Evolutionary conservation across 2,113 vertebrate genomes (phyloP).

Genomic region (Trematocara nigrifrons): DNA sequence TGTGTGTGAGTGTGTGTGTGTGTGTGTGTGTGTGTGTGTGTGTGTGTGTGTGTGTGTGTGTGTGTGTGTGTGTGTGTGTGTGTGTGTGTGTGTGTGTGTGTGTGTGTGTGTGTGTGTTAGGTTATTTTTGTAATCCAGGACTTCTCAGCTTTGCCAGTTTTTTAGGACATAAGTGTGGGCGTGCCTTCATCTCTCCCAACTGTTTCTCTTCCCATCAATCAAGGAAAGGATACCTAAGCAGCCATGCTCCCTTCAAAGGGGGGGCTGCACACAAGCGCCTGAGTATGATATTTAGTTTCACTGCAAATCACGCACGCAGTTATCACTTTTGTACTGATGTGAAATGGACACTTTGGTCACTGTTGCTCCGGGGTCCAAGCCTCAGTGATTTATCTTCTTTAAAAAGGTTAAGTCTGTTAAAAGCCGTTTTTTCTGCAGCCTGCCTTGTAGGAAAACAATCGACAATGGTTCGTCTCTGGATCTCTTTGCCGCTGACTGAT

Average conservation of each 20-base stretch:
- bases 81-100: background rate
- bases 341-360: conserved; percentile 56
- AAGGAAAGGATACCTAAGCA: conserved; percentile 50
- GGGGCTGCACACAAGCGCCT: background rate
- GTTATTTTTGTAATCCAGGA: background rate
- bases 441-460: conserved; percentile 8
- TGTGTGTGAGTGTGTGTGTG: too few relatives aligned
- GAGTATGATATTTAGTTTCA: conserved; percentile 52
- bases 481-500: conserved; percentile 52
- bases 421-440: conserved; percentile 27
- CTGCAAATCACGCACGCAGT: conserved; percentile 38
- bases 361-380: conserved; percentile 16
- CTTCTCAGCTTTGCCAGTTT: conserved; percentile 11
- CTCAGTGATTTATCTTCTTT: conserved; percentile 36
- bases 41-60: too few relatives aligned
- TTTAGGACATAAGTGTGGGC: conserved; percentile 7
- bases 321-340: conserved; percentile 50
- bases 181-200: conserved; percentile 8
- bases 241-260: conserved; percentile 45
- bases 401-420: background rate
- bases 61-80: background rate
- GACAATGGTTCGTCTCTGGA: conserved; percentile 23
- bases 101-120: background rate
- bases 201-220: conserved; percentile 61
- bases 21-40: too few relatives aligned